Base-by-base conservation (phyloP, 2,113 vertebrate species). In the Ctenodactylus gundi region DNA sequence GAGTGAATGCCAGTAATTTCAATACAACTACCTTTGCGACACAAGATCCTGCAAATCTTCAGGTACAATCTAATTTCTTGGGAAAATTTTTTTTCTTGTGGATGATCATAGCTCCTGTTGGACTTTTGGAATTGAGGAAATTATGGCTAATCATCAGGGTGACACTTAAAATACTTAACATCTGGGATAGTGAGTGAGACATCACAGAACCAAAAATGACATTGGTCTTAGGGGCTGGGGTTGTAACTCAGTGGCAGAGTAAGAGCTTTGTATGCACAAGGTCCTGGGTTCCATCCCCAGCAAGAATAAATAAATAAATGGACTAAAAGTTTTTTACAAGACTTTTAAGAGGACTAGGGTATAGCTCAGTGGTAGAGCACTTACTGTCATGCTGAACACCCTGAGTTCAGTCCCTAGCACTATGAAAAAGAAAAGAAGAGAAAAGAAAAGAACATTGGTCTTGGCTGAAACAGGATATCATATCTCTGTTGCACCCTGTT, bases 1-100 rank as follows among this genome's bases (percentile, higher is more conserved):
- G 92, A 94, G 98, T 99, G 31, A 98, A 99, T 77, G 97, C 97
- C 82, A 97, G 95, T 49, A 97, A 96, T 95, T 99, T 99, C 94
- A 85, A 65, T 9, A 29, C 97, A 88, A 98, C 98, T 14, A 98
- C 98, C 60, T 98, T 99, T 83, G 91, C 98, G 94, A 98, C 99
- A 94, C 97, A 98, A 88, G 97, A 98, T 89, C 98, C 98, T 21
- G 39, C 20, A 87, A 95, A 97, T 90, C 98, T 99, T 36, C 98
- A 99, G 99, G 99, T 99, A 98, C 31, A 84, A 95, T 70, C 39
- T 83, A 64, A 94, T 94, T 93, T 93, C 51, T 93, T 88, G 65
- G 68, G 85, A 72, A 58, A 23, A 58, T 4, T 17, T 25, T 27
- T 89, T 92, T 87, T 65, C 58, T 89, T 70, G 29, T 75, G 10